Conservation (phyloP, 2,113 vertebrate species). For the Candoia aspera region DNA sequence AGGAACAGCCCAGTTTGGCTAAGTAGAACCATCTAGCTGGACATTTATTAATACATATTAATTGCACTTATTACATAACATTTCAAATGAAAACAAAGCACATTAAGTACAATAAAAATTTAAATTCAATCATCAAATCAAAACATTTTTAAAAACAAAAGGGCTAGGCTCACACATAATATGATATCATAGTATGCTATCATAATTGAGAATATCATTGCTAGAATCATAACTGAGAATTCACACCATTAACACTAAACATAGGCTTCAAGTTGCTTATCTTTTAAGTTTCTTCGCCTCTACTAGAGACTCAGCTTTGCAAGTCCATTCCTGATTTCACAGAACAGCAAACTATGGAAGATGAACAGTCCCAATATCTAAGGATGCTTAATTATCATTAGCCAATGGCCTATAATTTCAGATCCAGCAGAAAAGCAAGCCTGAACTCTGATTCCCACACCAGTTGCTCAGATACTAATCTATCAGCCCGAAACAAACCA, state of each 20-base stretch:
- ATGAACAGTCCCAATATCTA: neutral
- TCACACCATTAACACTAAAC: neutral
- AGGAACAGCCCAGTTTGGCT: neutral
- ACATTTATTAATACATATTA: neutral
- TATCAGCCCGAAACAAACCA: neutral
- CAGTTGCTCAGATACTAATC: neutral
- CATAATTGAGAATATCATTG: too few species aligned
- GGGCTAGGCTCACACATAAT: neutral
- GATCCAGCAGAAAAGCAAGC: neutral
- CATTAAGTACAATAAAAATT: neutral
- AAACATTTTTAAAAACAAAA: neutral
- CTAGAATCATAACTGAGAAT: too few species aligned
- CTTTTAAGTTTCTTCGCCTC: neutral
- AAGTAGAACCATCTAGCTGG: neutral
- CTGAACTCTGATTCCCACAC: neutral
- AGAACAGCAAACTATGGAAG: neutral
- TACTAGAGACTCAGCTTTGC: neutral
- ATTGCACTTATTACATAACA: neutral
- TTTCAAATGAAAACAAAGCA: neutral
- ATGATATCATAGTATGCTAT: too few species aligned
- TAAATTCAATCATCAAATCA: neutral
- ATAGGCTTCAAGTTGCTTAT: neutral
- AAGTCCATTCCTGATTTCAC: neutral
- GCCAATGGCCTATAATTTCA: neutral
- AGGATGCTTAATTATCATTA: neutral